Conservation (phyloP, 2,888 invertebrate species). For the Protonemura montana region DNA sequence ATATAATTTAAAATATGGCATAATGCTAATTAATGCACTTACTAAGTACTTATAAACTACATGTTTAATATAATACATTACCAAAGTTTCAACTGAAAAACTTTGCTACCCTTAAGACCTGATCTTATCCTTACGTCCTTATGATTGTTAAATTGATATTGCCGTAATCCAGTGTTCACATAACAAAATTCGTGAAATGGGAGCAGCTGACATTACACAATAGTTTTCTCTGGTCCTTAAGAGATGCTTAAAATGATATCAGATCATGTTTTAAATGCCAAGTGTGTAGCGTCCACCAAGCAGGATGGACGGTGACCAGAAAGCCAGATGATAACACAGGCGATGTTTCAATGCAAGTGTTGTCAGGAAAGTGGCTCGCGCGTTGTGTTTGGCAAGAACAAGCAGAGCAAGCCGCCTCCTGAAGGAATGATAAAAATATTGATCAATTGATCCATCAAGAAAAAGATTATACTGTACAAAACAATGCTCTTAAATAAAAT, state of each 20-base stretch:
- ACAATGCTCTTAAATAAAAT: background rate
- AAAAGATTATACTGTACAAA: background rate
- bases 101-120: background rate
- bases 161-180: too few relatives aligned
- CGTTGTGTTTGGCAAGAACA: slow-evolving; percentile 89
- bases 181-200: background rate
- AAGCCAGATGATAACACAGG: background rate
- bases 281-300: background rate
- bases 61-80: background rate
- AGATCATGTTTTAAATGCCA: background rate
- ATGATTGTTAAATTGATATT: background rate
- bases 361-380: slow-evolving; percentile 73
- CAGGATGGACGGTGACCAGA: too few relatives aligned
- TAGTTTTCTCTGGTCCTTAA: too few relatives aligned
- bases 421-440: slow-evolving; percentile 49
- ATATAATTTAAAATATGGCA: background rate
- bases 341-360: slow-evolving; percentile 20
- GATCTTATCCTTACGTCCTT: background rate
- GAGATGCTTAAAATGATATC: too few relatives aligned
- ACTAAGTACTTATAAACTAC: slow-evolving; percentile 2
- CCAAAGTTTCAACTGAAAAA: background rate
- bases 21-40: background rate
- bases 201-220: background rate
- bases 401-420: slow-evolving; percentile 86
- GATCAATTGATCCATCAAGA: background rate